Evolutionary conservation across 1,140 invertebrate genomes (phyloP).

Genomic region (Pararge aegeria): DNA sequence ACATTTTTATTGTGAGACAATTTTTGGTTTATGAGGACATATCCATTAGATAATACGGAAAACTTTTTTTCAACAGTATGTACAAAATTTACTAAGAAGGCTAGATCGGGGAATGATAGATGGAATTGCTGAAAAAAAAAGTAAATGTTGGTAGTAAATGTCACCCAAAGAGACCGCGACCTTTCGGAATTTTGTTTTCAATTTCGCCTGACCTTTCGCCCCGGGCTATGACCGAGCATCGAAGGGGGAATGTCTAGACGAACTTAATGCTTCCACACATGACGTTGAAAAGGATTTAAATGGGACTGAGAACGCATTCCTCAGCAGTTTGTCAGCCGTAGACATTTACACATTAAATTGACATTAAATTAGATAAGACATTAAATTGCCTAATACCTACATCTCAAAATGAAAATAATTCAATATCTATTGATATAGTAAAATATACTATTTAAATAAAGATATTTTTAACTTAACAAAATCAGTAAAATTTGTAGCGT

Average conservation of each 20-base stretch:
- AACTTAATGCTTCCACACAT: conserved; percentile 29
- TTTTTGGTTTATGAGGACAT: too few relatives aligned
- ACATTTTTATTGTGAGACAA: too few relatives aligned
- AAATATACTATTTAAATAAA: too few relatives aligned
- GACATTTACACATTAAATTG: conserved; percentile 6
- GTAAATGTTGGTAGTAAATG: conserved; percentile 10
- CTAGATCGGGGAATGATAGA: too few relatives aligned
- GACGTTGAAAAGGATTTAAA: conserved; percentile 10
- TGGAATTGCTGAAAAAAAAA: background rate
- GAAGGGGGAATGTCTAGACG: conserved; percentile 66
- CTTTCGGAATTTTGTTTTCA: conserved; percentile 51
- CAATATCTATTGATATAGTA: too few relatives aligned
- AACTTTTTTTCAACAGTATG: too few relatives aligned
- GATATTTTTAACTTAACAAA: too few relatives aligned
- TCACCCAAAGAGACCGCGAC: conserved; percentile 16
- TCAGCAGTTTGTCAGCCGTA: conserved; percentile 1
- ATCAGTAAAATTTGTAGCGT: too few relatives aligned
- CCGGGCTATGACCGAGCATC: conserved; percentile 65
- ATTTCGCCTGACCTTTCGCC: conserved; percentile 62
- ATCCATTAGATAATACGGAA: too few relatives aligned
- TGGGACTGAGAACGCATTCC: conserved; percentile 1
- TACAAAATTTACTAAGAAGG: too few relatives aligned
- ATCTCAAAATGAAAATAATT: background rate
- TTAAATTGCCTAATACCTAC: conserved; percentile 4
- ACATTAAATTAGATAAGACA: too few relatives aligned